These are phyloP conservation scores for Fistularia commersonii DNA, from an alignment of 2,797 vertebrate species.

Conservation along the genomic window DNA sequence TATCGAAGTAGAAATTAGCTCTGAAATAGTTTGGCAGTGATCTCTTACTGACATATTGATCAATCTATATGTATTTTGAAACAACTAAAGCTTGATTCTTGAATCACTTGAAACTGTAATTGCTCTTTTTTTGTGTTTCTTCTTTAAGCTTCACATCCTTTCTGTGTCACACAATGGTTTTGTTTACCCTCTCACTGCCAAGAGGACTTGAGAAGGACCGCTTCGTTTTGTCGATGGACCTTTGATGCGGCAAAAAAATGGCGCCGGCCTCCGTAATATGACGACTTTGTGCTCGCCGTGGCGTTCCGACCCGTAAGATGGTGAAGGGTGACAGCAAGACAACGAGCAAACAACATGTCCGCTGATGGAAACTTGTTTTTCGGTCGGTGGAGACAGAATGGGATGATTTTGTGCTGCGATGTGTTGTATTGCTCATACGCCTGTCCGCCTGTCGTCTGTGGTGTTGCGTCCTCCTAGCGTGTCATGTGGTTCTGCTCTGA, in stretches of 20 bases:
- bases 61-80: slow-evolving; percentile 7
- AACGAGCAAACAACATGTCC: slow-evolving; percentile 25
- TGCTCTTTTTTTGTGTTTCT: too few relatives aligned
- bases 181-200: not conserved
- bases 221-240: too few relatives aligned
- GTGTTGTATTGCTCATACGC: slow-evolving; percentile 75
- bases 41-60: slow-evolving; percentile 40
- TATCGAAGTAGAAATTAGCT: slow-evolving; percentile 20
- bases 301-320: not conserved
- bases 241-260: too few relatives aligned
- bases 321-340: slow-evolving; percentile 21
- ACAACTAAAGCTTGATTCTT: slow-evolving; percentile 29
- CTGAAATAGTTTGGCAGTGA: slow-evolving; percentile 70
- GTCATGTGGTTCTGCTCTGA: slow-evolving; percentile 15
- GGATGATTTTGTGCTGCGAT: slow-evolving; percentile 41
- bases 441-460: slow-evolving; percentile 16
- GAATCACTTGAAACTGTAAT: slow-evolving; percentile 9
- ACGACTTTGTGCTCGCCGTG: too few relatives aligned
- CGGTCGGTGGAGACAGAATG: slow-evolving; percentile 47
- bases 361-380: slow-evolving; percentile 16
- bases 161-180: slow-evolving; percentile 25
- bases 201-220: not conserved
- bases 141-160: slow-evolving; percentile 5
- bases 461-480: slow-evolving; percentile 14
- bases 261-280: too few relatives aligned